Evolutionary conservation across 2,888 invertebrate genomes (phyloP).

Genomic region (Drosophila birchii): DNA sequence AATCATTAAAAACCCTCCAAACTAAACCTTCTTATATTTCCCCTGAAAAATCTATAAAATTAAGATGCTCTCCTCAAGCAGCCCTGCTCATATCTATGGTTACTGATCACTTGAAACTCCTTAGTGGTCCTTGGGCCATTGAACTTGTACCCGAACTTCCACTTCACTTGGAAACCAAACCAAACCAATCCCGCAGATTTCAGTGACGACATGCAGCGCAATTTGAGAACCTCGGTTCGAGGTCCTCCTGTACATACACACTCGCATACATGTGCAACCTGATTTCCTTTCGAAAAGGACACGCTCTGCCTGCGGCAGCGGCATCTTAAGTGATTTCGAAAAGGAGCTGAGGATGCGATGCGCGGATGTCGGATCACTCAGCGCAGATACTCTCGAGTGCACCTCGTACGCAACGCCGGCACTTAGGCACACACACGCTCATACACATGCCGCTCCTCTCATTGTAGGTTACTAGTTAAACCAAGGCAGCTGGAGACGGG

Average conservation of each 20-base stretch:
- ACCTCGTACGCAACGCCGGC: slow-evolving; percentile 68
- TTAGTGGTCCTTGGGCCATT: slow-evolving; percentile 62
- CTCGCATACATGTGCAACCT: slow-evolving; percentile 64
- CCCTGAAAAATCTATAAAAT: background rate
- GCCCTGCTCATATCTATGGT: slow-evolving; percentile 17
- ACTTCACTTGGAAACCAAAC: slow-evolving; percentile 60
- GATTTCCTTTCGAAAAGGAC: slow-evolving; percentile 72
- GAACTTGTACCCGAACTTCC: slow-evolving; percentile 60
- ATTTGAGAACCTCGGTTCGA: slow-evolving; percentile 13
- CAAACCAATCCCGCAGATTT: slow-evolving; percentile 27
- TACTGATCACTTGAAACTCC: slow-evolving; percentile 38
- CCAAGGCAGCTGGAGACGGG: slow-evolving; percentile 25
- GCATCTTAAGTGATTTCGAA: slow-evolving; percentile 74
- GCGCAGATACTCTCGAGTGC: slow-evolving; percentile 63
- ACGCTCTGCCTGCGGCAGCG: slow-evolving; percentile 65
- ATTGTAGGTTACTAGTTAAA: slow-evolving; percentile 78
- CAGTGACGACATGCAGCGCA: slow-evolving; percentile 50
- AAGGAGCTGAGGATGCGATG: slow-evolving; percentile 62
- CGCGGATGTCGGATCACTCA: slow-evolving; percentile 52
- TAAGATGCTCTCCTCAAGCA: background rate
- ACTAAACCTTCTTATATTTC: background rate
- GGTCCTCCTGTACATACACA: slow-evolving; percentile 3
- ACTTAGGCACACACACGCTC: slow-evolving; percentile 64
- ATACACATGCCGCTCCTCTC: slow-evolving; percentile 20
- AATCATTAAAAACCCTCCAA: background rate